Percentiles rank a stretch among this genome's conserved stretches.
Conservation (phyloP, 35 echinoderm and acorn worm genomes). For the Apostichopus parvimensis region DNA sequence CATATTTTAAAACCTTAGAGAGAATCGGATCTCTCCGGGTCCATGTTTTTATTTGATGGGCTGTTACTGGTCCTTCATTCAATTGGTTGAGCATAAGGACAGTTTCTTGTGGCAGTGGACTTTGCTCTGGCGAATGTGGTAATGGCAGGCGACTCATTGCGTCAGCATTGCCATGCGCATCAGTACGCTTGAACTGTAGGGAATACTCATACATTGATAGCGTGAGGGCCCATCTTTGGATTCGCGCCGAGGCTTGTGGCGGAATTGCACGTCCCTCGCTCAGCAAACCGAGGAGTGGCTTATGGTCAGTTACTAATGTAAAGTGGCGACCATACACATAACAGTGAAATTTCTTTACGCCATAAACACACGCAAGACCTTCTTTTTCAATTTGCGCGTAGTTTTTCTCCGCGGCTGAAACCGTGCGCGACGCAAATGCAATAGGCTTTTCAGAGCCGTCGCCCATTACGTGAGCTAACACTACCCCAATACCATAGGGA, state of each 20-base stretch:
- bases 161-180: slow-evolving; percentile 59
- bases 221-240: slow-evolving; percentile 73
- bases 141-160: slow-evolving; percentile 64
- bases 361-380: slow-evolving; percentile 50
- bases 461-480: slow-evolving; percentile 64
- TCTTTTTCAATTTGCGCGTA: slow-evolving; percentile 76
- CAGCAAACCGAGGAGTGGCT: slow-evolving; percentile 50
- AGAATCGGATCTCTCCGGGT: slow-evolving; percentile 12
- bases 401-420: slow-evolving; percentile 42
- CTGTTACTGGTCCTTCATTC: slow-evolving; percentile 27
- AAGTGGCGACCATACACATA: slow-evolving; percentile 64
- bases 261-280: slow-evolving; percentile 51
- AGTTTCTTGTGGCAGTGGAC: slow-evolving; percentile 31
- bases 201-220: slow-evolving; percentile 55
- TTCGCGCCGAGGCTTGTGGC: slow-evolving; percentile 57
- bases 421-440: slow-evolving; percentile 50
- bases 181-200: slow-evolving; percentile 24
- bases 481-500: slow-evolving; percentile 58
- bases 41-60: neutral
- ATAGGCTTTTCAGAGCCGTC: slow-evolving; percentile 67
- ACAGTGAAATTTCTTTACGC: slow-evolving; percentile 51
- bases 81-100: slow-evolving; percentile 32
- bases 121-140: neutral
- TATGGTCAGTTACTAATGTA: slow-evolving; percentile 65
- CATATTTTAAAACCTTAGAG: slow-evolving; percentile 6